Base-by-base conservation (phyloP, 2,888 invertebrate species). In the Bruchidius siliquastri region DNA sequence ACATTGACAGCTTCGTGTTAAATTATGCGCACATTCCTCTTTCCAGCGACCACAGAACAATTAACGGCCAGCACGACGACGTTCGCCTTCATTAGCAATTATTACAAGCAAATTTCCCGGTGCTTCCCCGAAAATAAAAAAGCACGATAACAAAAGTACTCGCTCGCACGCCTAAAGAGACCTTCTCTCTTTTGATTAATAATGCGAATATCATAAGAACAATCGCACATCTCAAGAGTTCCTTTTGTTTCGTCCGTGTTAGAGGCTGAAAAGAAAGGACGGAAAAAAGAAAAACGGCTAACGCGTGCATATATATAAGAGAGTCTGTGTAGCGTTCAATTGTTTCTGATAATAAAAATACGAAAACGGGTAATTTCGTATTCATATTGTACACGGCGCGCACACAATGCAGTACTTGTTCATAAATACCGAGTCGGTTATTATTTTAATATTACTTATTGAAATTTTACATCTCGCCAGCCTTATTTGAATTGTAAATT, bases 351-450 rank as follows among this genome's bases (percentile, higher is more conserved):
- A 82, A 81, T 81, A 82, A 83, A 83, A 85, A 84, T 82, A 78
- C 79, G 81, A 83, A 81, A 84, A 84, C 83, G 82, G 83, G 84
- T 83, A 85, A 85, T 85, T 85, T 85, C 82, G 82, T 85, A 85
- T 85, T 85, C 85, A 85, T 85, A 85, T 84, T 84, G 84, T 83
- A 81, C 83, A 77, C 80, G 79, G 74, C 67, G 77, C 80, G 79
- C 76, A 83, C 83, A 84, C 83, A 84, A 83, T 83, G 81, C 83
- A 79, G 81, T 80, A 80, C 81, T 81, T 81, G 80, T 82, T 80
- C 80, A 81, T 81, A 81, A 81, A 80, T 81, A 80, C 80, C 80
- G 76, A 77, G 75, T 78, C 81, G 76, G 79, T 80, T 79, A 80
- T 80, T 81, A 81, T 79, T 79, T 77, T 79, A 80, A 78, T 79